Percentiles rank a stretch among this genome's conserved stretches.
Evolutionary conservation across 2,797 vertebrate species (phyloP).

Genomic region (Heterohyrax brucei): DNA sequence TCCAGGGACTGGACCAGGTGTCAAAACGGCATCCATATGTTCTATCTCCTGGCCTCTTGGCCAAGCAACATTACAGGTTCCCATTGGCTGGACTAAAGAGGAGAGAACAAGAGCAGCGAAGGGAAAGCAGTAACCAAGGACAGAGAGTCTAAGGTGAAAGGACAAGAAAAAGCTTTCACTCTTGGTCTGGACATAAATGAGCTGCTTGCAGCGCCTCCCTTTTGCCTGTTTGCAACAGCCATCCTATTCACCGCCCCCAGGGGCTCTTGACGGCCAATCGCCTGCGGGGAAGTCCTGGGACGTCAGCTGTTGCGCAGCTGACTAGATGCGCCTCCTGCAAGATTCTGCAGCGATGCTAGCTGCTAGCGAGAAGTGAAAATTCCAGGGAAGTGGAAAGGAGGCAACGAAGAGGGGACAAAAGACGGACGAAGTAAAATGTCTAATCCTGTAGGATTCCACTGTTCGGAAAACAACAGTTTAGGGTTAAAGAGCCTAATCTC

Average conservation of each 20-base stretch:
- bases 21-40: background rate
- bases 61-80: background rate
- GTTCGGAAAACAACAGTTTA: background rate
- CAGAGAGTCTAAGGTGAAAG: background rate
- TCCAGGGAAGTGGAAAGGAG: background rate
- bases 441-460: too few relatives aligned
- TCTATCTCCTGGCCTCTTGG: background rate
- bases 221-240: rapidly evolving
- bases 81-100: background rate
- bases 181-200: rapidly evolving
- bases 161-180: background rate
- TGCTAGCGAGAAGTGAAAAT: background rate
- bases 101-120: too few relatives aligned
- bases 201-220: rapidly evolving
- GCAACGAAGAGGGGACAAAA: background rate
- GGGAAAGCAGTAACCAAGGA: background rate
- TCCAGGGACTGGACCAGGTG: background rate
- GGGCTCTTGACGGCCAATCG: background rate
- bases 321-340: background rate
- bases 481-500: background rate
- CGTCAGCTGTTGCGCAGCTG: conserved; percentile 23
- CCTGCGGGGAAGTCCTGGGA: rapidly evolving
- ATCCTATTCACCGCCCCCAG: background rate
- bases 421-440: too few relatives aligned
- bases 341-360: too few relatives aligned